Percentiles rank a stretch among this genome's conserved stretches.
Conservation (phyloP, 2,797 vertebrate species). For the Chaetodon trifasciatus region DNA sequence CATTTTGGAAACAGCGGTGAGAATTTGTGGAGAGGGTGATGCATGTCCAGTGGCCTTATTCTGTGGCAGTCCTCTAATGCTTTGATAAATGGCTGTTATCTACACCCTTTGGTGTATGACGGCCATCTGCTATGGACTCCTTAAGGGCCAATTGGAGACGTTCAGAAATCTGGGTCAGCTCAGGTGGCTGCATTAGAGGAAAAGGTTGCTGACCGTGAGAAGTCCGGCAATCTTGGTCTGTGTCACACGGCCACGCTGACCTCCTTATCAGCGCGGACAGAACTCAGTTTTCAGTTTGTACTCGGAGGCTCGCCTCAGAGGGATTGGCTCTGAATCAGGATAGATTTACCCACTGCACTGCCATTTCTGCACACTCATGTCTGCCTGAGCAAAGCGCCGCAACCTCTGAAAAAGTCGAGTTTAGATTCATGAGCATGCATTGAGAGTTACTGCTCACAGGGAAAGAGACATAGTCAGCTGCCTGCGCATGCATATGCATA, state of each 20-base stretch:
- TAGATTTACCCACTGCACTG: constrained; percentile 61
- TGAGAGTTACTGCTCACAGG: constrained; percentile 31
- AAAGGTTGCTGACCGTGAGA: constrained; percentile 80
- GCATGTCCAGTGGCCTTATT: constrained; percentile 85
- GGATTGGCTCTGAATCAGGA: constrained; percentile 73
- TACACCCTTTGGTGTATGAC: constrained; percentile 83
- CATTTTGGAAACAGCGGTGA: constrained; percentile 77
- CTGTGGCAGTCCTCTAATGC: constrained; percentile 80
- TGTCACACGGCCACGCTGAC: constrained; percentile 66
- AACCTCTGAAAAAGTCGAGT: constrained; percentile 58
- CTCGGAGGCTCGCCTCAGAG: constrained; percentile 67
- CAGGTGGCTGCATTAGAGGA: constrained; percentile 79
- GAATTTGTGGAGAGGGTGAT: constrained; percentile 75
- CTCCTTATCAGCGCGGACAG: constrained; percentile 77
- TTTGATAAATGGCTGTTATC: constrained; percentile 87
- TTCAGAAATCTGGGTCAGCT: constrained; percentile 84
- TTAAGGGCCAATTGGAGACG: constrained; percentile 81
- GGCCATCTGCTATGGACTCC: constrained; percentile 84
- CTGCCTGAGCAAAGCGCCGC: constrained; percentile 50
- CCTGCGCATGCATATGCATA: constrained; percentile 6
- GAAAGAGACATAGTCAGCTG: constrained; percentile 30
- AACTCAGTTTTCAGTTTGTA: constrained; percentile 62
- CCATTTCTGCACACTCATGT: constrained; percentile 77
- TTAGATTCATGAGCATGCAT: constrained; percentile 44
- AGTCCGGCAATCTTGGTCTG: constrained; percentile 70